Conservation (phyloP, 2,797 vertebrate genomes). For the Varecia variegata region DNA sequence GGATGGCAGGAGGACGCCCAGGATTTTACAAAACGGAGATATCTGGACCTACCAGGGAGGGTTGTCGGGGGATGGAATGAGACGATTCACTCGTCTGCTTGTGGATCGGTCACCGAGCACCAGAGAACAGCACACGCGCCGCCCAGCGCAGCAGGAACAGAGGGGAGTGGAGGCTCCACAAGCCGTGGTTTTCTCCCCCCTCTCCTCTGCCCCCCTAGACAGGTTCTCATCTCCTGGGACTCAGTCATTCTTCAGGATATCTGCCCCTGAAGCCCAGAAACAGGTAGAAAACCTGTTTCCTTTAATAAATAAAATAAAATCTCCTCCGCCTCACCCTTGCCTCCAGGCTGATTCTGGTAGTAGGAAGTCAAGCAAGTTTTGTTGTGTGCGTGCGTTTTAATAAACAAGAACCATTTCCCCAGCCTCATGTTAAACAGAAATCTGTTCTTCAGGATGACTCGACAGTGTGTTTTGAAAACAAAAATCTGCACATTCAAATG, state of each 20-base stretch:
- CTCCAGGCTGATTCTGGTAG: slow-evolving; percentile 49
- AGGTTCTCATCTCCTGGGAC: neutral
- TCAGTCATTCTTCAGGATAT: neutral
- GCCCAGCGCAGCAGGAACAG: rapidly evolving
- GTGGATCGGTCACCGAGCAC: neutral
- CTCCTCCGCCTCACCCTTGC: neutral
- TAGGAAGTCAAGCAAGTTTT: neutral
- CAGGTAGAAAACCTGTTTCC: slow-evolving; percentile 32
- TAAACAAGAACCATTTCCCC: slow-evolving; percentile 64
- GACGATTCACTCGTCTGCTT: neutral
- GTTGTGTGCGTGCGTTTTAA: slow-evolving; percentile 36
- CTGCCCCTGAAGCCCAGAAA: slow-evolving; percentile 14
- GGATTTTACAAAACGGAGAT: no score
- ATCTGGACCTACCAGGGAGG: neutral
- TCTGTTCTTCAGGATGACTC: slow-evolving; percentile 1
- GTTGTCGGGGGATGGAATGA: neutral
- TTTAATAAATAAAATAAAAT: slow-evolving; percentile 52
- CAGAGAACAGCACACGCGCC: rapidly evolving
- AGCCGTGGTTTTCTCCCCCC: neutral
- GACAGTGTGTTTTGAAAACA: neutral
- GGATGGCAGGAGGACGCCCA: neutral
- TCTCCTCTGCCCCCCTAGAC: neutral
- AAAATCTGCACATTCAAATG: neutral
- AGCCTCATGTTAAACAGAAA: slow-evolving; percentile 62
- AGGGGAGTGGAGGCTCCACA: no score